Evolutionary conservation across 2,113 vertebrate species (phyloP).

Genomic region (Leucosticte australis): DNA sequence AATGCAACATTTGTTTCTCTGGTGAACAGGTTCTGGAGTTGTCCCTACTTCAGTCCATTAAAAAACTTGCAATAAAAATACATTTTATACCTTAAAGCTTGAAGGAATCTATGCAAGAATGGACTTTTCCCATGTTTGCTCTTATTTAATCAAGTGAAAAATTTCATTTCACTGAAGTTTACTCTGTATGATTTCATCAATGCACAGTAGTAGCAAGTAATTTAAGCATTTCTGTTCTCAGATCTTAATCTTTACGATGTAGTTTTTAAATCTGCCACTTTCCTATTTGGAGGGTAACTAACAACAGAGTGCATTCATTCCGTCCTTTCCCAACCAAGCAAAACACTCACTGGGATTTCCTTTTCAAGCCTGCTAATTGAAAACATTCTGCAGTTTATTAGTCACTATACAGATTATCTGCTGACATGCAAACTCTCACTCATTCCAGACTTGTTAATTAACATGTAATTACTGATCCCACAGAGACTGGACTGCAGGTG

Average conservation of each 20-base stretch:
- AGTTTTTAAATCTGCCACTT: slow-evolving; percentile 3
- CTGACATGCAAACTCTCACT: slow-evolving; percentile 66
- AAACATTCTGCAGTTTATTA: slow-evolving; percentile 72
- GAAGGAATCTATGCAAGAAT: not conserved
- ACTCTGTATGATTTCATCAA: not conserved
- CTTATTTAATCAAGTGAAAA: slow-evolving; percentile 27
- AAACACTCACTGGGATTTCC: slow-evolving; percentile 66
- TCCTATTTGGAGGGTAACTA: slow-evolving; percentile 16
- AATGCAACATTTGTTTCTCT: not conserved
- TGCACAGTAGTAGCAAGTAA: slow-evolving; percentile 17
- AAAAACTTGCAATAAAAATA: not conserved
- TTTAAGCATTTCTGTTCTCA: not conserved
- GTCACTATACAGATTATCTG: slow-evolving; percentile 69
- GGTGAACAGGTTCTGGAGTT: not conserved
- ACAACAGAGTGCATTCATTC: slow-evolving; percentile 59
- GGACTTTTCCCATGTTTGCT: not conserved
- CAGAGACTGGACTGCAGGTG: slow-evolving; percentile 66
- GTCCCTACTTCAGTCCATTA: not conserved
- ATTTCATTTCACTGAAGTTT: not conserved
- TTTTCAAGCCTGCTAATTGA: slow-evolving; percentile 72
- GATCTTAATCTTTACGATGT: slow-evolving; percentile 13
- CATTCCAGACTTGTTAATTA: slow-evolving; percentile 72
- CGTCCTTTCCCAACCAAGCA: slow-evolving; percentile 42
- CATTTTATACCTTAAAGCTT: not conserved
- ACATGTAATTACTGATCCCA: slow-evolving; percentile 66